Conservation (phyloP, 2,113 vertebrate species). For the Pachypanchax playfairii region DNA sequence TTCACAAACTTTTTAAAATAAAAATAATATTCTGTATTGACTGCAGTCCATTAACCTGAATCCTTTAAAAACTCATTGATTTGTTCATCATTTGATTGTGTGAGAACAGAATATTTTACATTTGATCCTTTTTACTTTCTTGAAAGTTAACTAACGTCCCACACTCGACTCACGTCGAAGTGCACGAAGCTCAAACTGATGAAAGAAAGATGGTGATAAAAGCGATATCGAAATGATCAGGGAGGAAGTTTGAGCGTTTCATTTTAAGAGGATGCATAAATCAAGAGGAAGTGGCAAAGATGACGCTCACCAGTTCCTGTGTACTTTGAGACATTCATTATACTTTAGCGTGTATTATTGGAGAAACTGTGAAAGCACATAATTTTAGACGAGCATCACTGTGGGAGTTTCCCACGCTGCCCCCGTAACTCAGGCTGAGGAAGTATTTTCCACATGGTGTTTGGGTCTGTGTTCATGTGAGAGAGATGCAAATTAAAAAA, state of each 20-base stretch:
- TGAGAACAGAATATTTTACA: too few species aligned
- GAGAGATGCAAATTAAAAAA: slow-evolving; percentile 23
- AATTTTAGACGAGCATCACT: slow-evolving; percentile 11
- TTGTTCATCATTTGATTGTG: too few species aligned
- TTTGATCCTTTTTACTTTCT: not conserved
- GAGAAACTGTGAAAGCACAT: slow-evolving; percentile 12
- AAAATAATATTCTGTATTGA: too few species aligned
- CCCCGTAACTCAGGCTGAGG: not conserved
- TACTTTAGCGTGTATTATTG: not conserved
- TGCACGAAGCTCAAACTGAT: not conserved
- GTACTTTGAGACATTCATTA: not conserved
- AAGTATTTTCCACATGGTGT: slow-evolving; percentile 45
- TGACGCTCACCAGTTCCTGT: not conserved
- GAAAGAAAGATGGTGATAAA: not conserved
- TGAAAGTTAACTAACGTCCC: not conserved
- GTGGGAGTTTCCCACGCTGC: slow-evolving; percentile 53
- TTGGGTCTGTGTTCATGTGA: slow-evolving; percentile 1
- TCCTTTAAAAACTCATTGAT: too few species aligned
- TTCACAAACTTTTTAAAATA: too few species aligned
- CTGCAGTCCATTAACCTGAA: too few species aligned
- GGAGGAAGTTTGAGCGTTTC: not conserved
- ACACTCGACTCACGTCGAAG: not conserved
- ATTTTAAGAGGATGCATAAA: not conserved
- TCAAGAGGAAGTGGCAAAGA: slow-evolving; percentile 26
- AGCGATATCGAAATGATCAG: not conserved